Evolutionary conservation across 2,113 vertebrate species (phyloP), one percentile per base, ranked within the genome.

Genomic region (Carettochelys insculpta): DNA sequence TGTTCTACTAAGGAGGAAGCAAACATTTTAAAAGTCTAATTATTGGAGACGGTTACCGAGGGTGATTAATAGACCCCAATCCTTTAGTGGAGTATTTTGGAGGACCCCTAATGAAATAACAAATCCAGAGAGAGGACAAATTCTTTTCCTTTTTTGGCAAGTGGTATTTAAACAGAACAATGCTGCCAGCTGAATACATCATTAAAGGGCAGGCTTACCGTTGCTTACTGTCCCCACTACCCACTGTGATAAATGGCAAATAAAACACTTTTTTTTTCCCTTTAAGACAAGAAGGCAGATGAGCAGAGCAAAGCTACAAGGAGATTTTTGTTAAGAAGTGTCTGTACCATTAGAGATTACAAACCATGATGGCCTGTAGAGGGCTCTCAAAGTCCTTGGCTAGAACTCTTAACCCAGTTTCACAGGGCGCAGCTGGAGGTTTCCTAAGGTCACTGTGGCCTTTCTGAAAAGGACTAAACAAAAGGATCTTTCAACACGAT

Each of bases 371-470:
- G 20, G 84, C 98, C 98, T 98, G 97, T 79, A 97, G 98, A 97
- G 98, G 98, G 98, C 97, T 96, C 96, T 90, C 96, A 86, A 93
- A 96, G 96, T 96, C 95, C 96, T 97, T 93, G 88, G 92, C 93
- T 97, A 95, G 92, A 95, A 85, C 93, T 79, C 50, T 73, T 93
- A 94, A 94, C 89, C 95, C 86, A 85, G 76, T 90, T 96, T 82
- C 95, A 25, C 88, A 14, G 97, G 96, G 98, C 95, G 97, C 96
- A 98, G 98, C 97, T 98, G 97, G 94, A 97, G 96, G 97, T 98
- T 98, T 98, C 97, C 96, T 98, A 96, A 98, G 98, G 98, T 98
- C 98, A 98, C 90, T 85, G 97, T 98, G 98, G 98, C 98, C 96
- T 97, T 97, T 97, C 97, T 98, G 95, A 96, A 96, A 97, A 97